Conservation (phyloP, 2,113 vertebrate species). For the Misgurnus mizolepis region DNA sequence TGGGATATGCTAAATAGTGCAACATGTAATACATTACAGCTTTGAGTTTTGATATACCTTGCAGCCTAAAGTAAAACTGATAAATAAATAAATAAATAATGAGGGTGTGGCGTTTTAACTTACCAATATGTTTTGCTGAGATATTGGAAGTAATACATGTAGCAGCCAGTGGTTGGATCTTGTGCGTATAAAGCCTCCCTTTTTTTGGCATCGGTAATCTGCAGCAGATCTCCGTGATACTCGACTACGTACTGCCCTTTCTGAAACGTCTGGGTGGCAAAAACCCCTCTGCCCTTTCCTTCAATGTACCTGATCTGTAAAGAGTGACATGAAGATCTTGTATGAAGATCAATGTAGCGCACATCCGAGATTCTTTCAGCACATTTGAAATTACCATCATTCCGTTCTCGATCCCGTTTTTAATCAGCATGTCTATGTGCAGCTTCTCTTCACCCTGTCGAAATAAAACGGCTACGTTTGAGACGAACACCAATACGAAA, state of each 20-base stretch:
- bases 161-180: constrained; percentile 93
- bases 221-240: constrained; percentile 94
- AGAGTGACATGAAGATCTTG: neutral
- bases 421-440: constrained; percentile 88
- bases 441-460: constrained; percentile 89
- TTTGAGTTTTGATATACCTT: no score
- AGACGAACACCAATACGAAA: neutral
- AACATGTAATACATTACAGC: no score
- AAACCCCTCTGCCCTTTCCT: constrained; percentile 88
- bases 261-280: constrained; percentile 85
- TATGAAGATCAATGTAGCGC: neutral
- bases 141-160: constrained; percentile 99
- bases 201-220: constrained; percentile 86
- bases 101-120: constrained; percentile 37
- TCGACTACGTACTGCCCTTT: constrained; percentile 96
- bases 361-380: neutral
- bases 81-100: neutral
- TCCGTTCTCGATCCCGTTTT: constrained; percentile 90
- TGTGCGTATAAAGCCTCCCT: constrained; percentile 88
- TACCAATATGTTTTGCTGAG: constrained; percentile 97
- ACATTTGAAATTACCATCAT: constrained; percentile 82
- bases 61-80: no score
- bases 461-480: constrained; percentile 33
- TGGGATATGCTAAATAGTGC: no score
- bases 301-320: constrained; percentile 89